Base-by-base conservation (phyloP, 1,140 invertebrate species). In the Planococcus citri region DNA sequence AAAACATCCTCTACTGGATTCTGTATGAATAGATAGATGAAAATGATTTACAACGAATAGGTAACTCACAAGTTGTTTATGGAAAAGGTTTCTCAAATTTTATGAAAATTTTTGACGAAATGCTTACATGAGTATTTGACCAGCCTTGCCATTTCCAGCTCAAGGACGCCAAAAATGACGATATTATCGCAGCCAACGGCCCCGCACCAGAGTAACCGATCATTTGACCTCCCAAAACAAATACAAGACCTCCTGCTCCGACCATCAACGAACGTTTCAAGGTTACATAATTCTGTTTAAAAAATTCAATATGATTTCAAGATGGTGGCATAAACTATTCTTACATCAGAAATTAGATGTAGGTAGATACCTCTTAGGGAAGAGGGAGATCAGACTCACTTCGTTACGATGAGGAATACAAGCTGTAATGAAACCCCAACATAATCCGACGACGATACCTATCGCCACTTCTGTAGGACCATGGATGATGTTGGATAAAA, bases 181-280 rank as follows among this genome's bases (percentile, higher is more conserved):
- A 74, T 64, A 82, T 81, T 29, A 87, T 82, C 75, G 83, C 84
- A 9, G 82, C 85, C 17, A 88, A 75, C 12, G 86, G 83, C n/a
- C 87, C 87, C 4, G 85, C 83, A n/a, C 85, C 86, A 33, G 78
- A 78, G 74, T 85, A 82, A 6, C 82, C 82, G 61, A 85, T 76
- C 25, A 77, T 74, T 68, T 80, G 78, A 73, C 85, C 86, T 21
- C 85, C 85, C 76, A 88, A 82, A 68, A 87, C 82, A 27, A 82
- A 80, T 68, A 85, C 76, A 41, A 85, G 74, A 27, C 85, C 85
- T 71, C 79, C 84, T 72, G 79, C 76, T 57, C 85, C 75, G 71
- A 84, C 76, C 71, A 86, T 75, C 69, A 86, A 76, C 72, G 80
- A 77, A 69, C 82, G 76, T 69, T 80, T 74, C 0, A 78, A 74